Evolutionary conservation across 2,888 invertebrate species (phyloP).

Genomic region (Teinopalpus imperialis): DNA sequence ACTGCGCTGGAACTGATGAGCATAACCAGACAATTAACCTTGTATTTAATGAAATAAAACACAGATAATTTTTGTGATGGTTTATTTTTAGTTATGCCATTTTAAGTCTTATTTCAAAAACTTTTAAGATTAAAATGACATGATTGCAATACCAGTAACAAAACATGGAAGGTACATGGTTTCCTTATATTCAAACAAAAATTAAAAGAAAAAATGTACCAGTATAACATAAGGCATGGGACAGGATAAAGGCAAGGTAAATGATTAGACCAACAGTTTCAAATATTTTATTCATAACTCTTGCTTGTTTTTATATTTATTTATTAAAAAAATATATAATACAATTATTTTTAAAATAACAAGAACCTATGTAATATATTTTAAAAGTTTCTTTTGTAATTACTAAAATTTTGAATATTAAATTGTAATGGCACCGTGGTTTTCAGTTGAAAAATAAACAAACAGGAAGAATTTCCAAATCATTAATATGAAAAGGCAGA

Average conservation of each 20-base stretch:
- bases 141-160: not conserved
- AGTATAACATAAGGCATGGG: not conserved
- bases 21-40: slow-evolving; percentile 34
- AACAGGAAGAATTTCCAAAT: slow-evolving; percentile 49
- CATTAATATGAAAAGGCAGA: slow-evolving; percentile 39
- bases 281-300: slow-evolving; percentile 43
- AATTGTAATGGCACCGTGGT: slow-evolving; percentile 71
- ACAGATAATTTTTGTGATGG: slow-evolving; percentile 35
- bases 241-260: slow-evolving; percentile 45
- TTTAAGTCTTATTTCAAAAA: slow-evolving; percentile 6
- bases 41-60: slow-evolving; percentile 37
- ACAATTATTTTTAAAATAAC: too few species aligned
- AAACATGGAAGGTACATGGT: slow-evolving; percentile 5
- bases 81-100: slow-evolving; percentile 27
- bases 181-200: slow-evolving; percentile 19
- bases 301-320: slow-evolving; percentile 23
- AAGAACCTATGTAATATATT: too few species aligned
- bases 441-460: slow-evolving; percentile 36
- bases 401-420: slow-evolving; percentile 26
- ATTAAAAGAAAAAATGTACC: slow-evolving; percentile 32
- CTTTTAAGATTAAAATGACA: slow-evolving; percentile 8
- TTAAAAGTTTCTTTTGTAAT: too few species aligned
- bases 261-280: slow-evolving; percentile 48
- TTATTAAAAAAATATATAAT: slow-evolving; percentile 16
- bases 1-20: slow-evolving; percentile 71